Percentiles rank a stretch among this genome's conserved stretches.
These are phyloP conservation scores for Willisornis vidua DNA, from an alignment of 2,113 vertebrate genomes.

Conservation along the genomic window DNA sequence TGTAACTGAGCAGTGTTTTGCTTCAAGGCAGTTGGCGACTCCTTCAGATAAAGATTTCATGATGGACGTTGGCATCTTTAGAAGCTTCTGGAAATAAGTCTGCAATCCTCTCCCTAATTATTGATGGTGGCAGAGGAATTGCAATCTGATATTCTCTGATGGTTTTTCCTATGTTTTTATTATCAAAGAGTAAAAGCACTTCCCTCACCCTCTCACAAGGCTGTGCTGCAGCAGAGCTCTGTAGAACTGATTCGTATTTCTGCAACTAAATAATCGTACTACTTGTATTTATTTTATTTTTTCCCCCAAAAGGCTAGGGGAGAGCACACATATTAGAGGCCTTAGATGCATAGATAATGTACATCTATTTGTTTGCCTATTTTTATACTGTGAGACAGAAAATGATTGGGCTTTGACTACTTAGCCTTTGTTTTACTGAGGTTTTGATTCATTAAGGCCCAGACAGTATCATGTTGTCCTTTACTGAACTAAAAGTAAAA, in stretches of 20 bases:
- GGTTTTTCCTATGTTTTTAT: not conserved
- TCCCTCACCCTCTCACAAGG: not conserved
- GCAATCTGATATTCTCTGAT: not conserved
- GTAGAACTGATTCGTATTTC: not conserved
- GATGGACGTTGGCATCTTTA: not conserved
- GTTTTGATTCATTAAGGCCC: slow-evolving; percentile 39
- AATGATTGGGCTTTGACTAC: not conserved
- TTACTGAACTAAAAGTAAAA: slow-evolving; percentile 63
- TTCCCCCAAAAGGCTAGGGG: not conserved
- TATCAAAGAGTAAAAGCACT: not conserved
- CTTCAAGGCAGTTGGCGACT: not conserved
- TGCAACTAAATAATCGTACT: not conserved
- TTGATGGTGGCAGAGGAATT: not conserved
- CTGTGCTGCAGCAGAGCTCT: not conserved
- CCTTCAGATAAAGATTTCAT: not conserved
- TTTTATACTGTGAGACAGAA: not conserved
- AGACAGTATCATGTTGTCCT: slow-evolving; percentile 60
- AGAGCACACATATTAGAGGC: not conserved
- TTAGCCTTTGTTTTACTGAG: slow-evolving; percentile 17
- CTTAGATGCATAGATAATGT: not conserved
- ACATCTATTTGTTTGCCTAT: not conserved
- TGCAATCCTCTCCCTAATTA: not conserved
- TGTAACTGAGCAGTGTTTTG: not conserved
- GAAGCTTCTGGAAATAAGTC: slow-evolving; percentile 5
- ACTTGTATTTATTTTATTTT: not conserved